Conservation (phyloP, 1,140 invertebrate genomes). For the Gonatopus flavifemur region DNA sequence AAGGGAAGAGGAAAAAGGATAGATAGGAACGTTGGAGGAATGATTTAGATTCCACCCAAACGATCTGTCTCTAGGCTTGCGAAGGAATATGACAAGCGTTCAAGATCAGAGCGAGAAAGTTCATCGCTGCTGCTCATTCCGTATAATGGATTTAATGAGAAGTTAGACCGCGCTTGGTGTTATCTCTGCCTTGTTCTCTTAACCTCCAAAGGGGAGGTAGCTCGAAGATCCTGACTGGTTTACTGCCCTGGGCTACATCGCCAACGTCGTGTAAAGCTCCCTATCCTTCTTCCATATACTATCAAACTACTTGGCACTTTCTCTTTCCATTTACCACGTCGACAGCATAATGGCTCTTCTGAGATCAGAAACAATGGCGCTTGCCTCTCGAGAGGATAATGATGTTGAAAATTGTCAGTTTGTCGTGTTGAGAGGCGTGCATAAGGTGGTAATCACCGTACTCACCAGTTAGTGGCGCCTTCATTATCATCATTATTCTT, state of each 20-base stretch:
- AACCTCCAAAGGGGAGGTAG: no score
- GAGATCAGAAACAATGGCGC: slow-evolving; percentile 35
- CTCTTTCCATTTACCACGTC: neutral
- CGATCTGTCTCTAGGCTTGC: slow-evolving; percentile 38
- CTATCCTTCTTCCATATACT: neutral
- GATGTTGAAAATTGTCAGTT: slow-evolving; percentile 42
- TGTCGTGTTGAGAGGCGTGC: slow-evolving; percentile 25
- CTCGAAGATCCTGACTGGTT: no score
- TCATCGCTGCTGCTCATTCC: slow-evolving; percentile 32
- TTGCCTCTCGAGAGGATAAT: slow-evolving; percentile 32
- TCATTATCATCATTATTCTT: no score
- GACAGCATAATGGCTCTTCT: slow-evolving; percentile 18
- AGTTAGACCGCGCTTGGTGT: slow-evolving; percentile 28
- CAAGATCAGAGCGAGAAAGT: slow-evolving; percentile 33
- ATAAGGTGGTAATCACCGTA: slow-evolving; percentile 32
- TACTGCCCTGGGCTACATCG: neutral
- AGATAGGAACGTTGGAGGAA: no score
- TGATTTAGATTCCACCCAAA: slow-evolving; percentile 45
- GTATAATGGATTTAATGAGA: slow-evolving; percentile 43
- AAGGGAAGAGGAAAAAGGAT: slow-evolving; percentile 1
- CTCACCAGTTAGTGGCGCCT: slow-evolving; percentile 20
- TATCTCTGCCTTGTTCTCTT: neutral
- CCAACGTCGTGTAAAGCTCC: slow-evolving; percentile 3
- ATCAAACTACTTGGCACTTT: slow-evolving; percentile 6
- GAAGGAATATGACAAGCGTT: slow-evolving; percentile 9